A percentile compares a stretch with the other conserved stretches of the same genome.
Evolutionary conservation across 2,113 vertebrate species (phyloP).

Genomic region (Anser cygnoides): DNA sequence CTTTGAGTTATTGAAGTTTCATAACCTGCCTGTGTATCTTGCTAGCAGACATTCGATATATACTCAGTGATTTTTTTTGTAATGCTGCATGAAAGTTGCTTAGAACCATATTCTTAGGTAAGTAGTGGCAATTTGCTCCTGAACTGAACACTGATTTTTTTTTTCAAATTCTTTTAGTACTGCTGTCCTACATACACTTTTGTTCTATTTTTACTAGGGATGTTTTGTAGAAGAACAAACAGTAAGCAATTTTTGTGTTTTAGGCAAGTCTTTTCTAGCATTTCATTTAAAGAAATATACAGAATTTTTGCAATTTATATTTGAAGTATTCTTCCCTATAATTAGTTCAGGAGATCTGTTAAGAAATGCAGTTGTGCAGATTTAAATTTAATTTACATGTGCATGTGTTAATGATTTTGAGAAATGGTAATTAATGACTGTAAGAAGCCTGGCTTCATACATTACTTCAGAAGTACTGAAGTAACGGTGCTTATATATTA

Average conservation of each 20-base stretch:
- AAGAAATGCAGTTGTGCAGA: background rate
- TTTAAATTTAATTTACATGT: background rate
- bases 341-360: background rate
- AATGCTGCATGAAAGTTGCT: accelerated
- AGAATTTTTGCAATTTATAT: background rate
- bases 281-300: background rate
- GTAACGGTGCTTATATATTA: background rate
- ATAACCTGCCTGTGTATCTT: background rate
- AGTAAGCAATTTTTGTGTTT: background rate
- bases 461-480: background rate
- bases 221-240: background rate
- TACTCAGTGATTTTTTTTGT: background rate
- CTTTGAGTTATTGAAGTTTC: background rate
- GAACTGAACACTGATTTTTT: background rate
- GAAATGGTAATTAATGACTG: background rate
- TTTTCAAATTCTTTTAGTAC: background rate
- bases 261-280: background rate
- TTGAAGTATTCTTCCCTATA: background rate
- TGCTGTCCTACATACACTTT: background rate
- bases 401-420: background rate
- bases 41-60: background rate
- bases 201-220: background rate
- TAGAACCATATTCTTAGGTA: background rate
- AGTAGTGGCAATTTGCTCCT: background rate
- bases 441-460: background rate